Base-by-base conservation (phyloP, 2,113 vertebrate genomes). In the Saguinus imperator region DNA sequence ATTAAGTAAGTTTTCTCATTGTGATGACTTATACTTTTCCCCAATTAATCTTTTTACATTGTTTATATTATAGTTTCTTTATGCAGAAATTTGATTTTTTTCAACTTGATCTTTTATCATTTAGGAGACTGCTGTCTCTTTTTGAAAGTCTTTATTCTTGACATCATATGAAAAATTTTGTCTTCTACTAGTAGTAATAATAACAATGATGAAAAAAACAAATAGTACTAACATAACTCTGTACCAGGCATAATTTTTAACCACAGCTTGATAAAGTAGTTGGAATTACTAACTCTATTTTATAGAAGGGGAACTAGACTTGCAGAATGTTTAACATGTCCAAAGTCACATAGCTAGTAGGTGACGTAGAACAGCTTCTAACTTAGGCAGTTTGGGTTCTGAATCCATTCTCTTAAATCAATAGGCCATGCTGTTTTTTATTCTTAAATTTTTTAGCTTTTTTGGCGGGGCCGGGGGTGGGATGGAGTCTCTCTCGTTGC, bases 201-300 rank as follows among this genome's bases (percentile, higher is more conserved):
- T 76, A 91, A 73, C n/a, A 37, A 5, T 87, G 43, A 40, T 9
- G 50, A 1, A 86, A 92, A 57, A 66, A 92, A 37, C 45, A 88
- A 79, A 66, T 75, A 77, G 6, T 52, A 75, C 10, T 94, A 66
- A 80, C 18, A 32, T 32, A 23, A 40, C 16, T 93, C 29, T 94
- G 14, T 94, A 66, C 18, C 45, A 80, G 73, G 43, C 14, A 89
- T 55, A 87, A 12, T 94, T 93, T 58, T 32, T 90, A 84, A 55
- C 20, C 29, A 58, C 20, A 85, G 27, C 64, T 88, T 37, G 12
- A 84, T 87, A 64, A 90, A 3, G 29, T 66, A 58, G 4, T 27
- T 87, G 86, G 82, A 90, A 58, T 91, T 85, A 66, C n/a, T 80
- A 91, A 73, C 40, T 94, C 91, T 29, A 37, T 94, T 90, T 94